Evolutionary conservation across 2,888 invertebrate genomes (phyloP).

Genomic region (Gortyna flavago): DNA sequence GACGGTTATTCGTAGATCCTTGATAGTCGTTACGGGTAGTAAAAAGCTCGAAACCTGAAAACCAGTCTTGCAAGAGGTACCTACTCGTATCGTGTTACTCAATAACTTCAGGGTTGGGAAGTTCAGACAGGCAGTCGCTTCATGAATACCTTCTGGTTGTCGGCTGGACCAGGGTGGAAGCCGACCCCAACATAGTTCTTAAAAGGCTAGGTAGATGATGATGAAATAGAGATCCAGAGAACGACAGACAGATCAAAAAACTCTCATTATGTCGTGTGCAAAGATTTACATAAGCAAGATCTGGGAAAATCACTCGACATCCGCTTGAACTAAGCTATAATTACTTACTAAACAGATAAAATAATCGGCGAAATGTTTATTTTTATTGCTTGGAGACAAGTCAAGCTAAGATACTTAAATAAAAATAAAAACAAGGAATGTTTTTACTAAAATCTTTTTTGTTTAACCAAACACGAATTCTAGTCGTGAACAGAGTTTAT

Average conservation of each 20-base stretch:
- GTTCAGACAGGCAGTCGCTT: not conserved
- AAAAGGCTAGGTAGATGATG: not conserved
- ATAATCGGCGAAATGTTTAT: conserved; percentile 5
- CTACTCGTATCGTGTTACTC: not conserved
- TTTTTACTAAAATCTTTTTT: conserved; percentile 22
- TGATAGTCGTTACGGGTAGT: not conserved
- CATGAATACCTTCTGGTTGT: not conserved
- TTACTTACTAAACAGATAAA: not conserved
- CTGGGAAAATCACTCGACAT: not conserved
- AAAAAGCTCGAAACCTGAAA: not conserved
- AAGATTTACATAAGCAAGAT: not conserved
- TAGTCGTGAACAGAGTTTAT: conserved; percentile 38
- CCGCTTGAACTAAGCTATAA: conserved; percentile 1
- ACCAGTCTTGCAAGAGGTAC: not conserved
- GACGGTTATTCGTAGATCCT: not conserved
- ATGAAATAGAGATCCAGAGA: not conserved
- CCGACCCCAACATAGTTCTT: not conserved
- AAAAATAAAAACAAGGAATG: conserved; percentile 19
- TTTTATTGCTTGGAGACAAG: conserved; percentile 18
- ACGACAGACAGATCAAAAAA: not conserved
- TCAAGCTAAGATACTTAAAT: conserved; percentile 6
- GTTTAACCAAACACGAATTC: conserved; percentile 19
- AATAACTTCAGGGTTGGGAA: not conserved
- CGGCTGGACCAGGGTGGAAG: not conserved
- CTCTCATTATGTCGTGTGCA: not conserved